Percentiles rank a stretch among this genome's conserved stretches.
Evolutionary conservation across 2,797 vertebrate genomes (phyloP).

Genomic region (Allobates femoralis): DNA sequence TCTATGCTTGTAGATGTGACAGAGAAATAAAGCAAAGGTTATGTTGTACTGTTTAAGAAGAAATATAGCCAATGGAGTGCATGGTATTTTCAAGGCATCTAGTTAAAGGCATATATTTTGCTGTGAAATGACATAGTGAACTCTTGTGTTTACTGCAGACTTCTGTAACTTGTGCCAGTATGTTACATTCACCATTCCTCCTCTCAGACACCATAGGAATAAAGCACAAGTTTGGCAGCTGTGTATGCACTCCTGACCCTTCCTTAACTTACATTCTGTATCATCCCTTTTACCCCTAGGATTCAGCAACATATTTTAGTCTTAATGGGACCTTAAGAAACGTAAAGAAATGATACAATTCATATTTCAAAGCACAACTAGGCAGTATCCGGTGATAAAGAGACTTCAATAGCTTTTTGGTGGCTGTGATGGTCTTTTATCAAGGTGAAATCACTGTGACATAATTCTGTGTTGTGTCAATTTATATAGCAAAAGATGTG

Average conservation of each 20-base stretch:
- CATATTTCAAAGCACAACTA: conserved; percentile 73
- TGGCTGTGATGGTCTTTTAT: conserved; percentile 61
- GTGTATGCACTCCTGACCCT: conserved; percentile 61
- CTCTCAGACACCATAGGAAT: conserved; percentile 53
- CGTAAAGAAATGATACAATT: conserved; percentile 47
- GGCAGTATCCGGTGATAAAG: conserved; percentile 62
- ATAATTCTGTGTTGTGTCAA: conserved; percentile 56
- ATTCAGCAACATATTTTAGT: conserved; percentile 9
- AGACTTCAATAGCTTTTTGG: conserved; percentile 65
- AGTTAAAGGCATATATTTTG: conserved; percentile 74
- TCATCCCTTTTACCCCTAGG: conserved; percentile 26
- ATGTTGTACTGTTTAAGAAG: conserved; percentile 83
- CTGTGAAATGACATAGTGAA: conserved; percentile 79
- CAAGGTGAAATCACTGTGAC: conserved; percentile 61
- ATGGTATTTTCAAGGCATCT: conserved; percentile 83
- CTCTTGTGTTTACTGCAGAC: conserved; percentile 69
- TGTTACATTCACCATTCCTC: conserved; percentile 51
- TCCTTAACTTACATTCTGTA: conserved; percentile 67
- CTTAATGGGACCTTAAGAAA: not conserved
- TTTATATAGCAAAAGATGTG: conserved; percentile 52
- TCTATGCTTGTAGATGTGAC: conserved; percentile 78
- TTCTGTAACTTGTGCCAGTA: conserved; percentile 66
- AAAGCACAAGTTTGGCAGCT: conserved; percentile 70
- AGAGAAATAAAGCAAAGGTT: conserved; percentile 74
- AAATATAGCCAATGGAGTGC: conserved; percentile 79